Base-by-base conservation (phyloP, 2,888 invertebrate genomes). In the Pomacea canaliculata region DNA sequence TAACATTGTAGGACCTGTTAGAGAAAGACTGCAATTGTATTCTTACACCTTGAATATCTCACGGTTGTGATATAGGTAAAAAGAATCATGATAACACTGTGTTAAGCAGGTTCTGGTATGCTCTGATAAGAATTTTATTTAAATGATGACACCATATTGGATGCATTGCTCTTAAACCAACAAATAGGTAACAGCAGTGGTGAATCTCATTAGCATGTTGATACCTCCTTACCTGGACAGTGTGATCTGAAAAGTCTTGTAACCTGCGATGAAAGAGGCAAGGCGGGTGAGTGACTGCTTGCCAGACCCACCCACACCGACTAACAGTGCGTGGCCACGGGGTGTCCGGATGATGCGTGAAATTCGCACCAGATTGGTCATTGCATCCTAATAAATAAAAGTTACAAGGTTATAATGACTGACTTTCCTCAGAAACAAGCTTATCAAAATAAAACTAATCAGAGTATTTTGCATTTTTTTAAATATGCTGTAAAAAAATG, bases 281-380 rank as follows among this genome's bases (percentile, higher is more conserved):
- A 98, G 91, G 91, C 97, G 96, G 0, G 98, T 98, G 60, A 98
- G 92, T n/a, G 97, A 97, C 91, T 98, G 98, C 92, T 98, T 98
- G 73, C 98, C 98, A 71, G 97, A 97, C 59, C 98, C 98, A 59
- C 98, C 98, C 48, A 98, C 98, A 78, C 97, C 98, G 51, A 98
- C 97, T 71, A 98, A 92, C 94, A 98, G 95, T 37, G 97, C 97
- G 91, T 98, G 97, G 78, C 98, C 98, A 86, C 96, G 93, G 0
- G 98, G 97, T 91, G 97, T 96, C 83, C 98, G 93, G 86, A 98
- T 97, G 63, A 98, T 95, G 87, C 98, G 93, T 0, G 98, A 97
- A 88, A 98, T 96, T 93, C 93, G 97, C 8, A 98, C 96, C 83
- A 98, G 93, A 92, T 98, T 97, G 76, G 97, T 92, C 96, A 98